Conservation (phyloP, 2,888 invertebrate species). For the Caenorhabditis sp. region DNA sequence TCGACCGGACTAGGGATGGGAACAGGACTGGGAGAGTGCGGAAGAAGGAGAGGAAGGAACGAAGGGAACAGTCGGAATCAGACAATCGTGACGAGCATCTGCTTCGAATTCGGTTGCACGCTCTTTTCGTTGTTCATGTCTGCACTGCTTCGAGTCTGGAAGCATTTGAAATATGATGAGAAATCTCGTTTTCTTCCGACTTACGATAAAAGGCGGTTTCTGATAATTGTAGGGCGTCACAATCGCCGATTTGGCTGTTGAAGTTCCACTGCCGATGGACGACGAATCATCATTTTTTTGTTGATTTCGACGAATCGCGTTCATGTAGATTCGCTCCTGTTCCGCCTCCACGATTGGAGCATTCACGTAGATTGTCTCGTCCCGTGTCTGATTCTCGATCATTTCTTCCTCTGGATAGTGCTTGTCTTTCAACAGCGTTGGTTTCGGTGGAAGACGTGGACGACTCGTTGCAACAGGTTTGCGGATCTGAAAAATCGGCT, state of each 20-base stretch:
- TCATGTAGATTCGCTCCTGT: slow-evolving; percentile 45
- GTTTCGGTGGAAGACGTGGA: slow-evolving; percentile 53
- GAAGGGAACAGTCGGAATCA: too few relatives aligned
- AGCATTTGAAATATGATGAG: background rate
- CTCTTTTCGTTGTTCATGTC: slow-evolving; percentile 35
- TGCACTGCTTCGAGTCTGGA: slow-evolving; percentile 27
- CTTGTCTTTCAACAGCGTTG: slow-evolving; percentile 14
- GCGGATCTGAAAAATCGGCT: slow-evolving; percentile 6
- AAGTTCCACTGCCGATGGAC: background rate
- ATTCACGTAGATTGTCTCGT: slow-evolving; percentile 55
- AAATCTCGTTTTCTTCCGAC: background rate
- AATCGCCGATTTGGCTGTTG: slow-evolving; percentile 48
- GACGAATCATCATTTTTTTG: background rate
- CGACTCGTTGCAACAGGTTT: slow-evolving; percentile 19
- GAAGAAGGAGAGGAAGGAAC: too few relatives aligned
- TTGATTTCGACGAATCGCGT: slow-evolving; percentile 16
- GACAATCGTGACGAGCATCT: slow-evolving; percentile 59
- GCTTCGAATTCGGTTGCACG: slow-evolving; percentile 51
- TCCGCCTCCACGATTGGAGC: slow-evolving; percentile 36
- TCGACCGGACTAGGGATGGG: slow-evolving; percentile 7
- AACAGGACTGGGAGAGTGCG: background rate
- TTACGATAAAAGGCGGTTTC: slow-evolving; percentile 46
- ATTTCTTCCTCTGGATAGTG: slow-evolving; percentile 29
- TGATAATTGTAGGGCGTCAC: slow-evolving; percentile 60
- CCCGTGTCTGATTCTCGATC: slow-evolving; percentile 29